Evolutionary conservation across 2,888 invertebrate species (phyloP).

Genomic region (Acanthopleura granulata): DNA sequence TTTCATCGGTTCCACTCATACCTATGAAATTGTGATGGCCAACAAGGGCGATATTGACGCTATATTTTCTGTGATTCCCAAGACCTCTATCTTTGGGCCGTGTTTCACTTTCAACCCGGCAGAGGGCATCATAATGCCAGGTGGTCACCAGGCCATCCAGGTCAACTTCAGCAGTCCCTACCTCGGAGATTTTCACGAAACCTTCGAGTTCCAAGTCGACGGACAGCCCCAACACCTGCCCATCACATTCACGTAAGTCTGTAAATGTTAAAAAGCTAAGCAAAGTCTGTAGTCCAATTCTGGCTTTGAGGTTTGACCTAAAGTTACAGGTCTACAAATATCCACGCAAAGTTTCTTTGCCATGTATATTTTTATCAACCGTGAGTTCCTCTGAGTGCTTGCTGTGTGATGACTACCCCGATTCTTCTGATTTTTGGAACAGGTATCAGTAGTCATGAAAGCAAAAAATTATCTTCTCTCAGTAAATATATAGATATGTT

Average conservation of each 20-base stretch:
- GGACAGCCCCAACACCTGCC: conserved; percentile 60
- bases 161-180: conserved; percentile 63
- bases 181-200: conserved; percentile 68
- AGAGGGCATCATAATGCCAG: conserved; percentile 68
- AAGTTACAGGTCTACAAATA: too few relatives aligned
- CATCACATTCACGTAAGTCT: conserved; percentile 62
- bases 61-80: conserved; percentile 61
- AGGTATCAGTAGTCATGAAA: too few relatives aligned
- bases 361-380: too few relatives aligned
- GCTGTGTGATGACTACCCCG: too few relatives aligned
- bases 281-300: too few relatives aligned
- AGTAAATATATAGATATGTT: too few relatives aligned
- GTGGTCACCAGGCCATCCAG: conserved; percentile 68
- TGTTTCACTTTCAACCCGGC: conserved; percentile 67
- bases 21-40: conserved; percentile 68
- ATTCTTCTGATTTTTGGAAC: too few relatives aligned
- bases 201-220: conserved; percentile 66
- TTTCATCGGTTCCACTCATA: conserved; percentile 67
- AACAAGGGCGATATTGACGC: conserved; percentile 70
- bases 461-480: too few relatives aligned
- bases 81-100: conserved; percentile 62
- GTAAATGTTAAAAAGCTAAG: conserved; percentile 3
- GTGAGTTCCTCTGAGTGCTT: too few relatives aligned
- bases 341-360: too few relatives aligned
- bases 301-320: too few relatives aligned